Evolutionary conservation across 2,113 vertebrate species (phyloP).

Genomic region (Ardeotis arabs): DNA sequence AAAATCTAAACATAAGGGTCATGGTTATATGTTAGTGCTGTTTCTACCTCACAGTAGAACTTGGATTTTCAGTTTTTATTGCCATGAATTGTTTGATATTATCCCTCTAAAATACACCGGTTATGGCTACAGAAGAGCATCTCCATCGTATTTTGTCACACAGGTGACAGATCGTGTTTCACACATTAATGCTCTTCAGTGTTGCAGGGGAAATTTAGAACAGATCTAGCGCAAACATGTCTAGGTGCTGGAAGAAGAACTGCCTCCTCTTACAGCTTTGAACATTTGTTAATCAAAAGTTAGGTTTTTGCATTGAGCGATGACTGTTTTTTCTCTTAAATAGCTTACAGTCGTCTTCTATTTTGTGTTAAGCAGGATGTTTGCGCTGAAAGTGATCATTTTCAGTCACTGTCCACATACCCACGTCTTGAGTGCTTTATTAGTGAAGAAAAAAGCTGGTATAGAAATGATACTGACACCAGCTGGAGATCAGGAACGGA

Average conservation of each 20-base stretch:
- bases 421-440: background rate
- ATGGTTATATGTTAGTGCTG: background rate
- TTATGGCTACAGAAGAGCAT: background rate
- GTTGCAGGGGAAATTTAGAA: background rate
- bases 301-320: background rate
- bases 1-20: background rate
- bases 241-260: background rate
- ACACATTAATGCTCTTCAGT: background rate
- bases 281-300: background rate
- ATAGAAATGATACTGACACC: background rate
- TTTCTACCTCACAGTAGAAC: background rate
- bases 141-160: accelerated
- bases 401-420: background rate
- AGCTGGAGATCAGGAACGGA: background rate
- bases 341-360: background rate
- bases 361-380: background rate
- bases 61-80: background rate
- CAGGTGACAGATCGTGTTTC: background rate
- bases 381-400: background rate
- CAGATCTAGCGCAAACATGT: too few relatives aligned
- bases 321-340: background rate
- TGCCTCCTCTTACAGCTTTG: background rate
- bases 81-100: background rate
- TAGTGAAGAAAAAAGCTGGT: background rate
- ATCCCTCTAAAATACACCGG: background rate